A percentile compares a stretch with the other conserved stretches of the same genome.
Evolutionary conservation across 2,113 vertebrate genomes (phyloP).

Genomic region (Paraplagusia blochii): DNA sequence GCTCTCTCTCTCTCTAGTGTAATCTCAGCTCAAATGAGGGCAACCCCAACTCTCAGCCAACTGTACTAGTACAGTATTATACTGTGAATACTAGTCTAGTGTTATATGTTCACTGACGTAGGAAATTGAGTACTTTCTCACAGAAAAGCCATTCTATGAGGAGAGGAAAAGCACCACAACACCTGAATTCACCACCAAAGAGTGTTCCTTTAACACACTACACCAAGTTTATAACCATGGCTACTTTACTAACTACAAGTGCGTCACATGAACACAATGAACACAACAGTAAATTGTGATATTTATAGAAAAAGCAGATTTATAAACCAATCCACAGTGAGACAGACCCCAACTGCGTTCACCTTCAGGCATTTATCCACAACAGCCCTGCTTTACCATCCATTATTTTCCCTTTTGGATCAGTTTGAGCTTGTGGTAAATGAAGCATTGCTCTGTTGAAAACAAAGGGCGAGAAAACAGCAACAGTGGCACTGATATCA

Average conservation of each 20-base stretch:
- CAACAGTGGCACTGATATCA: neutral
- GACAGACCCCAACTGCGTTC: neutral
- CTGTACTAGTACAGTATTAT: conserved; percentile 5
- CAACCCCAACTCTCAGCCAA: conserved; percentile 14
- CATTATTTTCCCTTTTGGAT: neutral
- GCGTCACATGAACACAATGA: too few species aligned
- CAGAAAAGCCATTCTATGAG: too few species aligned
- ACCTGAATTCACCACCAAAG: conserved; percentile 28
- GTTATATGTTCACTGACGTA: too few species aligned
- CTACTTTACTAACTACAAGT: too few species aligned
- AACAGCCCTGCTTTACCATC: neutral
- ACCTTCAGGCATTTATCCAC: neutral
- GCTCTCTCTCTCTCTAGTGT: conserved; percentile 35
- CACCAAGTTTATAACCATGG: too few species aligned
- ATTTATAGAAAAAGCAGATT: neutral
- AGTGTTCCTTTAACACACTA: conserved; percentile 11
- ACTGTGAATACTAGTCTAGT: too few species aligned
- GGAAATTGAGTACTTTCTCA: too few species aligned
- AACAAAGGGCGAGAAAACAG: neutral
- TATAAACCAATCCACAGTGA: too few species aligned
- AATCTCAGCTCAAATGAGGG: conserved; percentile 45
- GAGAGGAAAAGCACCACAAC: neutral
- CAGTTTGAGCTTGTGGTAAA: too few species aligned
- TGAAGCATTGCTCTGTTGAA: too few species aligned
- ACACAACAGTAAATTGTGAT: neutral